phyloP scores from a whole-genome alignment of 1,140 invertebrate genomes.

The Brachionus rotundiformis region DNA sequence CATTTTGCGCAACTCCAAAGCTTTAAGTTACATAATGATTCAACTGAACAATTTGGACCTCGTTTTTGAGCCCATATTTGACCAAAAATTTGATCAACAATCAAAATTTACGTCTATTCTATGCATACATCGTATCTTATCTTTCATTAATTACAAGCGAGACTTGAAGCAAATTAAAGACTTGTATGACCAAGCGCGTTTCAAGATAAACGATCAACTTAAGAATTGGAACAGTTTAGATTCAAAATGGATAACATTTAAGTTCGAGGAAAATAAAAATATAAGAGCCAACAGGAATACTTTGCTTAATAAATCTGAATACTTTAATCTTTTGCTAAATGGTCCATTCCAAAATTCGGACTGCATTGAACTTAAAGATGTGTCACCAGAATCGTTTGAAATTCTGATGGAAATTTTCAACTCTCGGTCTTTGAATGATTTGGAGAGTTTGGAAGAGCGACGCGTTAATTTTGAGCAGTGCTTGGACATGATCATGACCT shows the following conservation, averaged over 20 bases:
- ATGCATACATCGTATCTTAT: not conserved
- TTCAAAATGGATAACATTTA: not conserved
- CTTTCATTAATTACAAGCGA: not conserved
- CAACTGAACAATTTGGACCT: conserved; percentile 20
- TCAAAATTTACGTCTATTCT: conserved; percentile 19
- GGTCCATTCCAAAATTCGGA: conserved; percentile 22
- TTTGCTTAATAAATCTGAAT: conserved; percentile 20
- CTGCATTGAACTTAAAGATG: not conserved
- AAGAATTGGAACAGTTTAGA: not conserved
- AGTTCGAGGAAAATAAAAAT: not conserved
- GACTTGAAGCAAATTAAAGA: not conserved
- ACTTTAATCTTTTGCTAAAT: conserved; percentile 36
- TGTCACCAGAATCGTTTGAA: not conserved
- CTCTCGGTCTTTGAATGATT: not conserved
- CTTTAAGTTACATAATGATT: conserved; percentile 36
- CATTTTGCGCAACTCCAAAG: conserved; percentile 47
- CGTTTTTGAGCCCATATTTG: conserved; percentile 12
- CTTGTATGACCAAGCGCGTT: not conserved
- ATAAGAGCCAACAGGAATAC: not conserved
- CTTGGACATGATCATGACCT: conserved; percentile 4
- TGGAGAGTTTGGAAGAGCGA: not conserved
- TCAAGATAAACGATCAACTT: not conserved
- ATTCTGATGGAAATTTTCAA: conserved; percentile 13
- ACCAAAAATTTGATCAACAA: not conserved
- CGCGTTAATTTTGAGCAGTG: conserved; percentile 16